phyloP scores from a whole-genome alignment of 1,140 invertebrate genomes.

The Cepaea nemoralis region DNA sequence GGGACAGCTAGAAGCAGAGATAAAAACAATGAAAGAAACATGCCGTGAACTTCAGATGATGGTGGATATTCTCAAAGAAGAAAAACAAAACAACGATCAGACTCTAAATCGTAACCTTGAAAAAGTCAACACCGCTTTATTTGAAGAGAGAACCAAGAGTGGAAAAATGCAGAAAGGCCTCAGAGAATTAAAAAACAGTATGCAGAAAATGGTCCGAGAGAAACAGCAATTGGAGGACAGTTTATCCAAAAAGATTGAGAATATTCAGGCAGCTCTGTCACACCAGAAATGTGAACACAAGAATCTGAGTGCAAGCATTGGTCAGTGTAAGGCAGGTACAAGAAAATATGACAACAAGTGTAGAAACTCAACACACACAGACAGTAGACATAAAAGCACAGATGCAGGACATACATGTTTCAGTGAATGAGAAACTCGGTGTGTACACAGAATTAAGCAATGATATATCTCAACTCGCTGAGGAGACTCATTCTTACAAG shows the following conservation, averaged over 20 bases:
- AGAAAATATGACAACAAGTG: not conserved
- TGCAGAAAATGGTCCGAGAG: conserved; percentile 43
- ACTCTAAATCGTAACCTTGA: conserved; percentile 41
- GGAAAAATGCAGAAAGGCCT: conserved; percentile 46
- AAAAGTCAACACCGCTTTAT: conserved; percentile 47
- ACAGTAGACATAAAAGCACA: conserved; percentile 20
- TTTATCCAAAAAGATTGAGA: conserved; percentile 10
- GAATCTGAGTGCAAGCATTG: conserved; percentile 10
- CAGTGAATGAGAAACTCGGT: conserved; percentile 21
- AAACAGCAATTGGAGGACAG: conserved; percentile 40
- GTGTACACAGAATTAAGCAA: not conserved
- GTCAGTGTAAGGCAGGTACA: conserved; percentile 5
- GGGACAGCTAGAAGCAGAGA: conserved; percentile 48
- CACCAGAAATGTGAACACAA: conserved; percentile 11
- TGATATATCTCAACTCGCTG: not conserved
- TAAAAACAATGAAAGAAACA: conserved; percentile 40
- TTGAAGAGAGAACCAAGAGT: conserved; percentile 45
- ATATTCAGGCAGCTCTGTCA: not conserved
- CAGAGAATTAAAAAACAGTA: conserved; percentile 49
- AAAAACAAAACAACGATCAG: conserved; percentile 51
- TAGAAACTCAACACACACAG: not conserved
- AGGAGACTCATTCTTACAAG: not conserved
- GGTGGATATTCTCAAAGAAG: conserved; percentile 46
- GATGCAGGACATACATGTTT: conserved; percentile 38
- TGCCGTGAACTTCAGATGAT: conserved; percentile 48